Conservation (phyloP, 2,888 invertebrate genomes). For the Fissipunctia ypsillon region DNA sequence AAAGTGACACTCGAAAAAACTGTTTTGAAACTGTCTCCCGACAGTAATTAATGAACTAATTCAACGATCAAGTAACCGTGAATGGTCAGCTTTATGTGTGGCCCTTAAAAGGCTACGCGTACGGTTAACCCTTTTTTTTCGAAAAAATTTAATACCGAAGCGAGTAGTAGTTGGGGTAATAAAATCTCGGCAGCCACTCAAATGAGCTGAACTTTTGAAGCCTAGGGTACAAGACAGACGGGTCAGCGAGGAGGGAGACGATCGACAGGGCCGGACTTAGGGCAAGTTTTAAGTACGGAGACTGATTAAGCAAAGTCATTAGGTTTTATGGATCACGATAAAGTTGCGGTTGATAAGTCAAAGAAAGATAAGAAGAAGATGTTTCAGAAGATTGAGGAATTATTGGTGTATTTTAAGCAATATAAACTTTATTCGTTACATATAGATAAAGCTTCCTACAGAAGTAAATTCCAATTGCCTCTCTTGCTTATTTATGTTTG, state of each 20-base stretch:
- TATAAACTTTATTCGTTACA: not conserved
- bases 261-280: slow-evolving; percentile 79
- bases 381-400: not conserved
- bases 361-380: not conserved
- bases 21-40: slow-evolving; percentile 84
- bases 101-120: slow-evolving; percentile 85
- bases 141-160: slow-evolving; percentile 84
- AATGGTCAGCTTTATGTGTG: slow-evolving; percentile 84
- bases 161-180: slow-evolving; percentile 90
- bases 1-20: slow-evolving; percentile 63
- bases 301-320: not conserved
- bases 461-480: not conserved
- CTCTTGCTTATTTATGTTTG: not conserved
- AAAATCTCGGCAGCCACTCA: slow-evolving; percentile 90
- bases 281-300: slow-evolving; percentile 19
- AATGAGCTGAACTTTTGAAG: slow-evolving; percentile 91
- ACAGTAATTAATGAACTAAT: slow-evolving; percentile 86
- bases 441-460: not conserved
- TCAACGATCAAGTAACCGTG: slow-evolving; percentile 85
- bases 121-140: slow-evolving; percentile 83
- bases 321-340: not conserved
- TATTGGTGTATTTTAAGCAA: too few species aligned
- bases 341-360: too few species aligned
- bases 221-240: slow-evolving; percentile 89
- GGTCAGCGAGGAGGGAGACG: slow-evolving; percentile 88